Evolutionary conservation across 64 coral and sea anemone genomes (phyloP), one percentile per base, ranked within the genome.

Genomic region (Actinia tenebrosa): DNA sequence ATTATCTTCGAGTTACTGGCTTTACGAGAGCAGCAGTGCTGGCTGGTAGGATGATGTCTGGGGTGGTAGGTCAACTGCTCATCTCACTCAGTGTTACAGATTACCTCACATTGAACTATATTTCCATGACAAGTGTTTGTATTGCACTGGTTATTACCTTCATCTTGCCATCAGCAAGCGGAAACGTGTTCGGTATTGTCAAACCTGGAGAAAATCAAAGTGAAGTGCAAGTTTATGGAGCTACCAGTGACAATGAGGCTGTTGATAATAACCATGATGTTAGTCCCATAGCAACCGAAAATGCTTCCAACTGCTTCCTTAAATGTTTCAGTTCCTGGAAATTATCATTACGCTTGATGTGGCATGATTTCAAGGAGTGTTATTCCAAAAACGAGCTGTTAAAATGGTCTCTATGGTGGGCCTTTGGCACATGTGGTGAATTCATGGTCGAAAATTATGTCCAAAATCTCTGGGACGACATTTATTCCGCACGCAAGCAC

Each of bases 391-490:
- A 84, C 53, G 88, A 93, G 30, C 82, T 99, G 44, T 66, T 99
- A 9, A 80, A 92, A 3, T 99, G 97, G 97, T 99, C 93, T 53
- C 58, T 99, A 18, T 99, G 97, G 97, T 99, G 97, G 97, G 90
- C 97, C 71, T 95, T 95, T 86, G 97, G 93, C 42, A 99, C 97
- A 3, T 95, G 97, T 84, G 97, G 97, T 25, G 97, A 99, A 86
- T 92, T 99, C 26, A 90, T 93, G 52, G 97, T 99, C 10, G 97
- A 99, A 95, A 99, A 99, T 80, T 99, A 87, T 87, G 91, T 95
- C 10, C 91, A 95, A 61, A 99, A 99, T 82, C 64, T 99, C 18
- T 99, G 97, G 97, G 97, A 99, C 50, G 80, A 91, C 0, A 99
- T 99, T 56, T 91, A 95, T 60, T 84, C 97, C 17, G 91, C 97